Percentiles rank a stretch among this genome's conserved stretches.
Evolutionary conservation across 2,888 invertebrate genomes (phyloP).

Genomic region (Pachliopta kotzebuea): DNA sequence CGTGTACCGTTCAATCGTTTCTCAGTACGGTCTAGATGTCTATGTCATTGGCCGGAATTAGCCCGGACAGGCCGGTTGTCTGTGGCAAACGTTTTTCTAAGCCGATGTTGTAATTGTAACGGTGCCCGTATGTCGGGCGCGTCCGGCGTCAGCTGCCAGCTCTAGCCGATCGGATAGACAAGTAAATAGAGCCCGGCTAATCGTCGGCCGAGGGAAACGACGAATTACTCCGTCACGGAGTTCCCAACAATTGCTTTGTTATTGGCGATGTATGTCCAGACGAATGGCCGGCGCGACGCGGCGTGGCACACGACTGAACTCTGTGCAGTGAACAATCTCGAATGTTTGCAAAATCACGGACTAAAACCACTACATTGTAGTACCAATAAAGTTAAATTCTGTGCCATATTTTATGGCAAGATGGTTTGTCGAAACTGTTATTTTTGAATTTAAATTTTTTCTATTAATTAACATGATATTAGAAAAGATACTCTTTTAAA

Average conservation of each 20-base stretch:
- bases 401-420: background rate
- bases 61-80: constrained; percentile 54
- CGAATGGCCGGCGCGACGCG: constrained; percentile 50
- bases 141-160: constrained; percentile 74
- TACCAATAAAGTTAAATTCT: background rate
- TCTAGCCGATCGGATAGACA: constrained; percentile 67
- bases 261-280: constrained; percentile 54
- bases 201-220: constrained; percentile 77
- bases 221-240: constrained; percentile 75
- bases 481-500: too few species aligned
- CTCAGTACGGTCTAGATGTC: constrained; percentile 54
- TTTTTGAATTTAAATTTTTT: too few species aligned
- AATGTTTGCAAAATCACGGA: constrained; percentile 20
- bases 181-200: constrained; percentile 77
- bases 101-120: constrained; percentile 75
- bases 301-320: constrained; percentile 47
- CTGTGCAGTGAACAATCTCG: constrained; percentile 28
- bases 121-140: constrained; percentile 70
- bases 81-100: constrained; percentile 77
- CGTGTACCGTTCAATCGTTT: constrained; percentile 48
- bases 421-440: too few species aligned
- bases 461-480: too few species aligned
- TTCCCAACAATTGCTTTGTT: constrained; percentile 74
- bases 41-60: constrained; percentile 46
- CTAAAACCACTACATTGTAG: constrained; percentile 1